Evolutionary conservation across 2,888 invertebrate genomes (phyloP).

Genomic region (Drosophila colorata): DNA sequence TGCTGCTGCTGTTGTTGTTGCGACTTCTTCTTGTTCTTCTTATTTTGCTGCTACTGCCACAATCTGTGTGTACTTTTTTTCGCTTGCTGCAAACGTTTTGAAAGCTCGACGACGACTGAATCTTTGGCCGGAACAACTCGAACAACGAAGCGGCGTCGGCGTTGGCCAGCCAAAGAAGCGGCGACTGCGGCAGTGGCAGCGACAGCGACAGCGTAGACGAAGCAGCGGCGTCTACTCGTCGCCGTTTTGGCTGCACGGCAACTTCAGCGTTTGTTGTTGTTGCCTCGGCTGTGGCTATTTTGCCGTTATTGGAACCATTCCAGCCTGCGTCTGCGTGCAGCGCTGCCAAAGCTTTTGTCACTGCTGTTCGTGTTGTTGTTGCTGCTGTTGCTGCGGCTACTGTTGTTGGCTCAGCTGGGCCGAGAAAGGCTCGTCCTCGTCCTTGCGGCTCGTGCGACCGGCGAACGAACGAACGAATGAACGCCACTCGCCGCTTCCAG

Average conservation of each 20-base stretch:
- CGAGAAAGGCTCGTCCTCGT: conserved; percentile 57
- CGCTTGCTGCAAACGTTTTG: conserved; percentile 83
- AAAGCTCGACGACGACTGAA: conserved; percentile 85
- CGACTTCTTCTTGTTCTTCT: conserved; percentile 48
- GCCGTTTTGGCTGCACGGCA: conserved; percentile 59
- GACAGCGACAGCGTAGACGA: conserved; percentile 30
- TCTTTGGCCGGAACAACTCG: conserved; percentile 67
- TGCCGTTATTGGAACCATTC: conserved; percentile 69
- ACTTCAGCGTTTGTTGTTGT: conserved; percentile 50
- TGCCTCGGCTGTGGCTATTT: conserved; percentile 22
- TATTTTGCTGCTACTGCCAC: conserved; percentile 27
- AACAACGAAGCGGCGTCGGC: conserved; percentile 68
- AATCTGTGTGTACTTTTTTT: conserved; percentile 44
- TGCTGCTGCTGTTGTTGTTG: conserved; percentile 48
- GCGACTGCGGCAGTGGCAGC: conserved; percentile 23
- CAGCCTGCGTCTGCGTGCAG: conserved; percentile 67
- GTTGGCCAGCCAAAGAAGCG: conserved; percentile 22
- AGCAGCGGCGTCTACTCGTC: conserved; percentile 53
- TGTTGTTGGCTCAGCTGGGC: conserved; percentile 55
- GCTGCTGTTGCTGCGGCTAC: neutral
- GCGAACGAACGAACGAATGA: conserved; percentile 38
- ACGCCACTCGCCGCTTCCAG: conserved; percentile 40
- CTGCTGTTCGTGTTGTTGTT: conserved; percentile 23
- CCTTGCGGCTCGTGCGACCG: conserved; percentile 47
- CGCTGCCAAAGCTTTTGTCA: conserved; percentile 44